phyloP scores from a whole-genome alignment of 2,888 invertebrate species.

The Leptopilina myrica region DNA sequence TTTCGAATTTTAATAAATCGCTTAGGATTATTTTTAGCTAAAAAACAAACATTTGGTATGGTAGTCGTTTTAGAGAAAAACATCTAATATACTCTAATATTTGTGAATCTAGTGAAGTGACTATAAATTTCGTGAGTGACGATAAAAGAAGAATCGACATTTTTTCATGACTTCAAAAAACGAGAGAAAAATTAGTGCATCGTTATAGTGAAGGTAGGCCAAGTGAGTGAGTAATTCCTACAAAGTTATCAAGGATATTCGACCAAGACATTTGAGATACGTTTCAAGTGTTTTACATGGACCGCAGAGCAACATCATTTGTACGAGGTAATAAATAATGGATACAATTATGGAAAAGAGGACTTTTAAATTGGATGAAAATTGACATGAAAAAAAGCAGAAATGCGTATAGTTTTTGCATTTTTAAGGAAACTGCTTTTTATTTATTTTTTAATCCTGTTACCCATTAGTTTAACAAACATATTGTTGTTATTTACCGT shows the following conservation, averaged over 20 bases:
- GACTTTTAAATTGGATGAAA: conserved; percentile 53
- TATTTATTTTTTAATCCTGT: not conserved
- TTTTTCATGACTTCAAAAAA: not conserved
- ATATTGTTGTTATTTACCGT: too few relatives aligned
- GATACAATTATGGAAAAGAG: conserved; percentile 13
- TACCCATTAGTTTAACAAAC: not conserved
- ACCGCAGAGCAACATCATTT: conserved; percentile 46
- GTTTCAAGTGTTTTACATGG: conserved; percentile 57
- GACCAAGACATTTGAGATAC: conserved; percentile 54
- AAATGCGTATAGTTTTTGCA: not conserved
- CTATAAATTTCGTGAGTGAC: conserved; percentile 1
- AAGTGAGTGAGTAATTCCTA: conserved; percentile 64
- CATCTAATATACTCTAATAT: too few relatives aligned
- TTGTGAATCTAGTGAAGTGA: conserved; percentile 34
- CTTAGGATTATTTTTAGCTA: too few relatives aligned
- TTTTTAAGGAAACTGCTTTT: not conserved
- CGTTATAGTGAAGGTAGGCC: conserved; percentile 58
- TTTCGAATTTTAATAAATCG: too few relatives aligned
- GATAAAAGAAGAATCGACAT: not conserved
- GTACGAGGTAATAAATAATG: conserved; percentile 59
- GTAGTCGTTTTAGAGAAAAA: too few relatives aligned
- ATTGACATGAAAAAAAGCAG: conserved; percentile 4
- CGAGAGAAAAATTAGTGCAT: conserved; percentile 50
- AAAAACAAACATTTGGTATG: too few relatives aligned
- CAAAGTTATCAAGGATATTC: conserved; percentile 55